Base-by-base conservation (phyloP, 2,888 invertebrate genomes). In the Mamestra brassicae region DNA sequence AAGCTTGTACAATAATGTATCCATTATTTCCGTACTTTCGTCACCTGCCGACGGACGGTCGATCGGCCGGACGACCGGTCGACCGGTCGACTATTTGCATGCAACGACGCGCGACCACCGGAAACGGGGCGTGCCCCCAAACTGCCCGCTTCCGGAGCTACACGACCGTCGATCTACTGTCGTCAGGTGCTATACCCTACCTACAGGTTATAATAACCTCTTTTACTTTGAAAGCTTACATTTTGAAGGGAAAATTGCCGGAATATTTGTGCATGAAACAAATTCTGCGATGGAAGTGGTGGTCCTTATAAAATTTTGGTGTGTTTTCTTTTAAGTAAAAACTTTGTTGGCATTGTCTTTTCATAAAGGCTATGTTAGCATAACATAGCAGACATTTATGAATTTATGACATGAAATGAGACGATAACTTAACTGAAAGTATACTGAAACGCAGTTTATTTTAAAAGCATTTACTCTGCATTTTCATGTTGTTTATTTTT, bases 21-120 rank as follows among this genome's bases (percentile, higher is more conserved):
- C 74, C 79, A 76, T 88, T 83, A 84, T 85, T 86, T 78, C 70
- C 74, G 81, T 80, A 74, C 83, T 90, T 90, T 90, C 86, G 89
- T 91, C 90, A 93, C 92, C 92, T 92, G 91, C 80, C 74, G 85
- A 72, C 88, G 89, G 75, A 70, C 75, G 81, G 71, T 71, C 84
- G 84, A 83, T 11, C 87, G 83, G 38, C 17, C 58, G 58, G 38
- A 38, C 45, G 26, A 13, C 80, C 85, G 87, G 75, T 55, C 88
- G 84, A 84, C 75, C 87, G 76, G 81, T 80, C 86, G 86, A 87
- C 91, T 92, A 95, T 96, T 96, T 94, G 94, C 95, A 95, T 96
- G 92, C 96, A 94, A 80, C 93, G 93, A 88, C 88, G 95, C 94
- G 94, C 95, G 95, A 94, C 95, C 93, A 91, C 89, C 94, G 96